A percentile compares a stretch with the other conserved stretches of the same genome.
Evolutionary conservation across 30 jellyfish, hydroid and myxozoan genomes (phyloP).

Genomic region (Morbakka virulenta): DNA sequence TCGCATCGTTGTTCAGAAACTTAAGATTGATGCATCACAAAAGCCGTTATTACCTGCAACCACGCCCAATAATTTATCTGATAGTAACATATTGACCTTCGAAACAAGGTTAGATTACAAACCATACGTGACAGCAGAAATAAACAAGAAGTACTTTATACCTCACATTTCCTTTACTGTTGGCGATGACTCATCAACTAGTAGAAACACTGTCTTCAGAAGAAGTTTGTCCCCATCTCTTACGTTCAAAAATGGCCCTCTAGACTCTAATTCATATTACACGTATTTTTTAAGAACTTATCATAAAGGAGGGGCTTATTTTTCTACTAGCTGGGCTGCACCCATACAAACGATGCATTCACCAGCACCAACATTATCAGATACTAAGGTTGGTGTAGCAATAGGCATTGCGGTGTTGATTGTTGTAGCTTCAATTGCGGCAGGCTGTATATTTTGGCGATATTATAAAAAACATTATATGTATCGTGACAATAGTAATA

Average conservation of each 20-base stretch:
- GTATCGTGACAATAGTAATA: not conserved
- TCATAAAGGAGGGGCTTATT: constrained; percentile 25
- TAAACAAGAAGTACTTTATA: not conserved
- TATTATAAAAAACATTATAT: constrained; percentile 17
- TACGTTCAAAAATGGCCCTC: constrained; percentile 43
- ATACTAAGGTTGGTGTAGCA: not conserved
- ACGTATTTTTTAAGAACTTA: constrained; percentile 40
- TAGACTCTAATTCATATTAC: constrained; percentile 46
- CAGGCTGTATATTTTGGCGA: constrained; percentile 26
- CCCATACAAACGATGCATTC: constrained; percentile 6
- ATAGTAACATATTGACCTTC: constrained; percentile 15
- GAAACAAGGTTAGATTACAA: not conserved
- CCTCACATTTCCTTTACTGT: not conserved
- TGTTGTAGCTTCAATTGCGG: constrained; percentile 9
- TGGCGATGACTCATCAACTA: constrained; percentile 42
- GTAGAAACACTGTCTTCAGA: not conserved
- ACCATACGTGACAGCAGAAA: constrained; percentile 63
- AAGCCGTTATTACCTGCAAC: not conserved
- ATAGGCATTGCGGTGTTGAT: constrained; percentile 22
- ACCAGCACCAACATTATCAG: not conserved
- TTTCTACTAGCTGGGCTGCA: constrained; percentile 54
- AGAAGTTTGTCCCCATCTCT: constrained; percentile 7
- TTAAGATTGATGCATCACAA: not conserved
- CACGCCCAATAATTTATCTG: constrained; percentile 20
- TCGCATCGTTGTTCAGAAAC: constrained; percentile 35